These are phyloP conservation scores for Copidosoma floridanum DNA, from an alignment of 1,140 invertebrate genomes.

Conservation along the genomic window DNA sequence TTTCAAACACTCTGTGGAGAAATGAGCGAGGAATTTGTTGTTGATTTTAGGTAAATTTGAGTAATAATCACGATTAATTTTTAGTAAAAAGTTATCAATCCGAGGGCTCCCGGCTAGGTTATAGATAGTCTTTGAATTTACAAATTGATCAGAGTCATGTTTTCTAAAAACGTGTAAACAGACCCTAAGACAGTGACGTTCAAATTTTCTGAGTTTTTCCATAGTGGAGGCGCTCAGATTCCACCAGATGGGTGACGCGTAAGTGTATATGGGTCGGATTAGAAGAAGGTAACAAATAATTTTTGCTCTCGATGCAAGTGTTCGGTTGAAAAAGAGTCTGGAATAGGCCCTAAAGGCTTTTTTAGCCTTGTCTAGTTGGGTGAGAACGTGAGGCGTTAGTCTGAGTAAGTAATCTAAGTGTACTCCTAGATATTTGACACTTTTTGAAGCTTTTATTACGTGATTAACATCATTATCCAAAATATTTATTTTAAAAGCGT, in stretches of 20 bases:
- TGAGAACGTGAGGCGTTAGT: conserved; percentile 15
- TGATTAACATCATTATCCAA: too few relatives aligned
- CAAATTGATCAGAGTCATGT: neutral
- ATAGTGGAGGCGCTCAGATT: conserved; percentile 10
- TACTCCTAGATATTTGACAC: conserved; percentile 11
- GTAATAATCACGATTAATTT: too few relatives aligned
- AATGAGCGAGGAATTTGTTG: too few relatives aligned
- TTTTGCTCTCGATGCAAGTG: conserved; percentile 12
- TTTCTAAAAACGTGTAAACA: neutral
- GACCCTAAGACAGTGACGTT: neutral
- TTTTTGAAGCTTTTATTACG: too few relatives aligned
- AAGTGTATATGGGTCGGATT: conserved; percentile 27
- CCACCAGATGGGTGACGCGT: conserved; percentile 22
- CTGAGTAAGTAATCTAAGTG: conserved; percentile 4
- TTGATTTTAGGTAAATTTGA: too few relatives aligned
- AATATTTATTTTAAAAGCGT: neutral
- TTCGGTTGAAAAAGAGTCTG: conserved; percentile 23
- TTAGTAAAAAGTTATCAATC: too few relatives aligned
- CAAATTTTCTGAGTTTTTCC: conserved; percentile 1
- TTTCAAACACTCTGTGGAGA: too few relatives aligned
- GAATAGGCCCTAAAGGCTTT: conserved; percentile 7
- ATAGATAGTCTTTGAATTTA: too few relatives aligned
- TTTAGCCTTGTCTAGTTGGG: conserved; percentile 16
- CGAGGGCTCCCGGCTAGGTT: too few relatives aligned
- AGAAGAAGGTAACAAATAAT: conserved; percentile 25